Base-by-base conservation (phyloP, 2,888 invertebrate species). In the Agriotes lineatus region DNA sequence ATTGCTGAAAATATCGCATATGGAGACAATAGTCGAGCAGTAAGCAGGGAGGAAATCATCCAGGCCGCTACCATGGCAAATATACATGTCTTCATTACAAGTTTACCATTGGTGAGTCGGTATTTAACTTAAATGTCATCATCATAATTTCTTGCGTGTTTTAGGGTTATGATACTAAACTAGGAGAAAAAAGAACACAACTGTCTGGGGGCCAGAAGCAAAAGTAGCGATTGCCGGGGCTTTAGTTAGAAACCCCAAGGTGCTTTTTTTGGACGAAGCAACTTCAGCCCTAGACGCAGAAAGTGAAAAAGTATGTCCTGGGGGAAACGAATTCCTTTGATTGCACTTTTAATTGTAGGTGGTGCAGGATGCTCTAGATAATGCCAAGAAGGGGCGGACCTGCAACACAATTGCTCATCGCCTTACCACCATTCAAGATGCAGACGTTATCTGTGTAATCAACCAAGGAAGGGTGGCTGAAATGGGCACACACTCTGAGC, bases 1-100 rank as follows among this genome's bases (percentile, higher is more conserved):
- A 95, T 97, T 63, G 89, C 88, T 0, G 94, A 97, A 74, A 98
- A 98, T 83, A 97, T 98, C 74, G 93, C 94, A 0, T 97, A 97
- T 80, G 97, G 97, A 2, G 94, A 95, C 80, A 96, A 94, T 80
- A 84, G 86, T 0, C 85, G 91, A 10, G 81, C 81, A 1, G 90
- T 93, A 0, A 79, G 86, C 1, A 89, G 89, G 83, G 88, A 90
- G 52, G 94, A 96, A 80, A 88, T 96, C 44, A 91, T 95, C 0
- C 86, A 88, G 14, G 93, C 93, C 0, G 93, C 95, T 0, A 90
- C 90, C 77, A 91, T 91, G 79, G 95, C 96, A 0, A 96, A 96
- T 78, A 96, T 96, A 75, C 96, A 96, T 79, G 90, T 89, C 77
- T 96, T 96, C 77, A 91, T 96, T 62, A 78, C 89, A 1, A 88